Percentiles rank a stretch among this genome's conserved stretches.
phyloP scores from a whole-genome alignment of 2,797 vertebrate genomes.

The Neosalanx taihuensis region DNA sequence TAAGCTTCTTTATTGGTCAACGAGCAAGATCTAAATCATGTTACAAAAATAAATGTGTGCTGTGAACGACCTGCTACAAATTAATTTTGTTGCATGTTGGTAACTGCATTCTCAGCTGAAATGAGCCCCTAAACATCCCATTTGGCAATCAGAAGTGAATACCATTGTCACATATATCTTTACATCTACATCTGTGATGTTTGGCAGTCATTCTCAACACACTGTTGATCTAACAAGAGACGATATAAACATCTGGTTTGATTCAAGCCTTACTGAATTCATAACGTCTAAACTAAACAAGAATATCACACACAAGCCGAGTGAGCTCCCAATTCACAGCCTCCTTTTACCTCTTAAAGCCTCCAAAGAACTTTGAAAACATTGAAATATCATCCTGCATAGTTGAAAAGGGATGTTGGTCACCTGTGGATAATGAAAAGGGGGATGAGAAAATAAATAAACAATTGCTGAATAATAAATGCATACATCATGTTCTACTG shows the following conservation, averaged over 20 bases:
- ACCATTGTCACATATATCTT: not conserved
- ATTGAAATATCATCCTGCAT: conserved; percentile 67
- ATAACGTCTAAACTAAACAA: conserved; percentile 17
- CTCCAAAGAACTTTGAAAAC: conserved; percentile 78
- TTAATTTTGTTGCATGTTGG: not conserved
- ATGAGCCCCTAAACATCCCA: not conserved
- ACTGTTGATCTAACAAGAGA: not conserved
- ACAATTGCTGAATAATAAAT: not conserved
- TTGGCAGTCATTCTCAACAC: conserved; percentile 1
- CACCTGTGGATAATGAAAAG: conserved; percentile 54
- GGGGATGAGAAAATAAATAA: not conserved
- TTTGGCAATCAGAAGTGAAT: conserved; percentile 40
- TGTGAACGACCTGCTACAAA: not conserved
- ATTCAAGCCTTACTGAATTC: conserved; percentile 12
- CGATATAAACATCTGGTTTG: not conserved
- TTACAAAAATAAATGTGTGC: conserved; percentile 54
- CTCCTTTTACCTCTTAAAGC: conserved; percentile 59
- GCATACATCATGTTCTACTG: not conserved
- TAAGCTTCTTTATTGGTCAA: conserved; percentile 55
- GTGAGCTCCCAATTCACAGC: not conserved
- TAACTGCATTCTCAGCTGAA: not conserved
- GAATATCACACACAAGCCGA: not conserved
- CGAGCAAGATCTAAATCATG: conserved; percentile 25
- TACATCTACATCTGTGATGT: not conserved
- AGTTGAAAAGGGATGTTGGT: conserved; percentile 42